phyloP scores from a whole-genome alignment of 2,113 vertebrate species.

The Puntigrus tetrazona region DNA sequence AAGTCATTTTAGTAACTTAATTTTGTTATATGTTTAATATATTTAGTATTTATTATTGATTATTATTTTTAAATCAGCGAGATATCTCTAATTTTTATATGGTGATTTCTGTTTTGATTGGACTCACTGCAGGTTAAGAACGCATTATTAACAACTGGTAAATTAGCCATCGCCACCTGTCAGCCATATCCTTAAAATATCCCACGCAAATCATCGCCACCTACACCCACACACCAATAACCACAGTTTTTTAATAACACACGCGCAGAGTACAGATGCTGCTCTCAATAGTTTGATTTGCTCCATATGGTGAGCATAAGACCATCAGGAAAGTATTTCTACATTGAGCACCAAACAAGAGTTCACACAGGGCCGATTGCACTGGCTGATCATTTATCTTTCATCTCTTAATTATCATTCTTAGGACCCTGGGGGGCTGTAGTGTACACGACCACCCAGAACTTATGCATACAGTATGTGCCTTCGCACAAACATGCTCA shows the following conservation, averaged over 20 bases:
- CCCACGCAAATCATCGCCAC: not conserved
- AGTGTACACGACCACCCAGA: conserved; percentile 16
- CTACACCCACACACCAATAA: not conserved
- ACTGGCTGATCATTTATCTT: conserved; percentile 29
- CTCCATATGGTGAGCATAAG: conserved; percentile 2
- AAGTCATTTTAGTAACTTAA: too few relatives aligned
- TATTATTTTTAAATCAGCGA: not conserved
- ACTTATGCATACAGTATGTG: not conserved
- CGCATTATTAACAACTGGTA: not conserved
- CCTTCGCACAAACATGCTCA: conserved; percentile 3
- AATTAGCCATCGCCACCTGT: not conserved
- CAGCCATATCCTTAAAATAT: conserved; percentile 7
- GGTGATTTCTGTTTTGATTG: not conserved
- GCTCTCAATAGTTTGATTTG: not conserved
- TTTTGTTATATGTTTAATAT: too few relatives aligned
- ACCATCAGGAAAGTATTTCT: not conserved
- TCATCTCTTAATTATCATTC: conserved; percentile 30
- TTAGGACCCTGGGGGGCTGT: not conserved
- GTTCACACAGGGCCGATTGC: conserved; percentile 16
- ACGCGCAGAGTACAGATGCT: not conserved
- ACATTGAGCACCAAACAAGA: not conserved
- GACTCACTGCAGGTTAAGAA: not conserved
- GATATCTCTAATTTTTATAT: not conserved
- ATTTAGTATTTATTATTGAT: not conserved
- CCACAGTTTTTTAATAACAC: not conserved